phyloP scores from a whole-genome alignment of 2,888 invertebrate species.

The Suillia variegata region DNA sequence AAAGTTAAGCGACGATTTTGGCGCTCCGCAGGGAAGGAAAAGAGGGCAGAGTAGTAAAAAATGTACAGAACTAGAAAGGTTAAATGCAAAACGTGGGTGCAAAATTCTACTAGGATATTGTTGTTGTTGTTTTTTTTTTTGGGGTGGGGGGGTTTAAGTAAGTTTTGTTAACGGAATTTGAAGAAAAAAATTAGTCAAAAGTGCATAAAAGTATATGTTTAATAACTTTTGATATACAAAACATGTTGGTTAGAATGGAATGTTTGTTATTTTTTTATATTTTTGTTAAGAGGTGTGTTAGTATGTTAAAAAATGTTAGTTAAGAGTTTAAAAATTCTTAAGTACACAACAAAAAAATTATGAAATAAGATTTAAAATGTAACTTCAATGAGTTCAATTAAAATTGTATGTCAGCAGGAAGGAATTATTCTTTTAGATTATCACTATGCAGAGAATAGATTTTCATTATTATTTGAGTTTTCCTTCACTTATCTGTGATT shows the following conservation, averaged over 20 bases:
- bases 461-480: no score
- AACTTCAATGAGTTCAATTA: no score
- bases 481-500: no score
- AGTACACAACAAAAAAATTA: no score
- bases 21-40: not conserved
- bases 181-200: not conserved
- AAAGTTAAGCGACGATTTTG: not conserved
- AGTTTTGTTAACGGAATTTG: not conserved
- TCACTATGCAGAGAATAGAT: no score
- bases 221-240: no score
- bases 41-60: not conserved
- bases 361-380: no score
- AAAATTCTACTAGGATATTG: not conserved
- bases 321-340: no score
- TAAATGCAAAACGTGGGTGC: slow-evolving; percentile 12
- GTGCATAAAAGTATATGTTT: not conserved
- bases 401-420: no score
- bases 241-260: no score
- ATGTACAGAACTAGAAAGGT: not conserved
- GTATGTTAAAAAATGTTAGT: slow-evolving; percentile 1
- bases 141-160: not conserved
- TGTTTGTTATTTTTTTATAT: not conserved
- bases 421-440: no score
- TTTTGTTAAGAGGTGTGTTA: not conserved
- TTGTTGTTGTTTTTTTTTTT: no score